Base-by-base conservation (phyloP, 2,113 vertebrate species). In the Trematomus loennbergii region DNA sequence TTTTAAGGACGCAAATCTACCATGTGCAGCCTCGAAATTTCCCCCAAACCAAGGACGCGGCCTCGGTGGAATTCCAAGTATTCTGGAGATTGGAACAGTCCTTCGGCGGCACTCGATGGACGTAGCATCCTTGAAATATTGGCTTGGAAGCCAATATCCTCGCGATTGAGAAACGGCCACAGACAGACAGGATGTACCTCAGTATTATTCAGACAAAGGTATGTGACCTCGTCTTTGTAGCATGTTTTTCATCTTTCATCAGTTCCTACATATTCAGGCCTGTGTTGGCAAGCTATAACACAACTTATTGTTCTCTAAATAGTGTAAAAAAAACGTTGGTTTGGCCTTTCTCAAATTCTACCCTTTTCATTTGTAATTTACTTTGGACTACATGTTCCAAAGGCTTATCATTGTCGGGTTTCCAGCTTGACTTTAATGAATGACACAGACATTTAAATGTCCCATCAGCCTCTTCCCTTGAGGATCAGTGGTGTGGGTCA, bases 381-480 rank as follows among this genome's bases (percentile, higher is more conserved):
- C 20, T 77, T 77, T 29, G 64, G 58, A 81, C 49, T 69, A 58
- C 60, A 58, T 59, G 55, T 87, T 78, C 29, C 78, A 22, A 45
- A 82, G 81, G 81, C 60, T 80, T 72, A 79, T 69, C 22, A 1
- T 70, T 53, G 64, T 75, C 64, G 12, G 25, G 43, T 70, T 86
- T 86, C 45, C 60, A 79, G 64, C 50, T 45, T 48, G 72, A 72
- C 79, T 57, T 68, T 12, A 55, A 53, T 71, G 76, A 82, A 80
- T 52, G 54, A 49, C 7, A 49, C 65, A 61, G 73, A 69, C 78
- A 61, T 88, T 85, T 82, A 79, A 86, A 84, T 83, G 71, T 75
- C 71, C 78, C 76, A 53, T 68, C 66, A 55, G 80, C 64, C 36
- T 76, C 53, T 58, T 75, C n/a, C 87, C 70, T 69, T 25, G 43